Base-by-base conservation (phyloP, 2,113 vertebrate species). In the Mungos mungo region DNA sequence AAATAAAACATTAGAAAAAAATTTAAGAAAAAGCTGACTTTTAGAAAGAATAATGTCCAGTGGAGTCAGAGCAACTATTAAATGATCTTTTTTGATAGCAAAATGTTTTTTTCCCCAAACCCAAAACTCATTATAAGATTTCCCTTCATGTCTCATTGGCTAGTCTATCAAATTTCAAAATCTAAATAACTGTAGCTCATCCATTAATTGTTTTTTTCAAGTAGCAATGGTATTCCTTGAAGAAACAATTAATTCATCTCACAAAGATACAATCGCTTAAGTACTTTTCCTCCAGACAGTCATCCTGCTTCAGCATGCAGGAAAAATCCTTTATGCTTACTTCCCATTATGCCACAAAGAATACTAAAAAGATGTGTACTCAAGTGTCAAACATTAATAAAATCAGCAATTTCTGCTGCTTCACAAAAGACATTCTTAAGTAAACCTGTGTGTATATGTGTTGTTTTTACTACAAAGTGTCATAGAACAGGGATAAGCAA, bases 131-230 rank as follows among this genome's bases (percentile, higher is more conserved):
- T 94, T 84, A 16, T 63, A 87, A 72, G 16, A 11, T 6, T 57
- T 76, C 21, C 7, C 29, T 88, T 65, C 16, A 31, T 72, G 19
- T 38, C 66, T 81, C 35, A 57, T 88, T 52, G 31, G 8, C 23
- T 76, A 45, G 38, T 79, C 33, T 65, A 54, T n/a, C 54, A 79
- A 82, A 93, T 33, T 83, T 90, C n/a, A 80, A 41, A 87, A 54
- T 69, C 11, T 88, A 33, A 90, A 88, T 81, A 88, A 52, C 8
- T 65, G 10, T 72, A 88, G 15, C 60, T 68, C 0, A 85, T 57
- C 45, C 54, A 13, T 79, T 79, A 79, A 63, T 84, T 93, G 65
- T 83, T 86, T 68, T 93, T 93, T 90, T 94, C 31, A 74, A 54
- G 25, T 45, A 82, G 25, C 9, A 72, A 14, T 92, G 12, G 6